phyloP scores from a whole-genome alignment of 1,140 invertebrate genomes.

The Macrosteles quadrilineatus region DNA sequence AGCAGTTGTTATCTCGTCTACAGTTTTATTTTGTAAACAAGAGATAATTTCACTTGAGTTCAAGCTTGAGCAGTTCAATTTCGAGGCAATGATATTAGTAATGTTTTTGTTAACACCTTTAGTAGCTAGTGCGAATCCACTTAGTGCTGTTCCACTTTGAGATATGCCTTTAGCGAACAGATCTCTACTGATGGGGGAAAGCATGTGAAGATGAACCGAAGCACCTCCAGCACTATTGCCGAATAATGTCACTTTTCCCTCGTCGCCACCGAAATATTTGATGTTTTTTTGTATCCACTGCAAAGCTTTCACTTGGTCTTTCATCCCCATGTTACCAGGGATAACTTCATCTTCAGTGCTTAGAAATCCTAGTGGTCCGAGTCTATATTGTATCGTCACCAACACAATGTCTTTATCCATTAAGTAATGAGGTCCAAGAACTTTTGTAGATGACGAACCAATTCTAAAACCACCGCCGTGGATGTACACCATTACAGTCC shows the following conservation, averaged over 20 bases:
- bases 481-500: constrained; percentile 64
- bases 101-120: neutral
- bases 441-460: neutral
- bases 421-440: neutral
- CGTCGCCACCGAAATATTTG: constrained; percentile 7
- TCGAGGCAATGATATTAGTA: neutral
- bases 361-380: constrained; percentile 79
- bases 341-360: constrained; percentile 4
- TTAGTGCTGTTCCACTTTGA: constrained; percentile 43
- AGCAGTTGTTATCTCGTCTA: neutral
- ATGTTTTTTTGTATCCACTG: constrained; percentile 23
- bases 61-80: neutral
- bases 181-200: constrained; percentile 1
- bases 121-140: neutral
- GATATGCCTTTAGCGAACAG: constrained; percentile 27
- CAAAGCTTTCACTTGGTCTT: constrained; percentile 30
- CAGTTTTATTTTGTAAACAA: neutral
- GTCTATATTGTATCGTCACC: constrained; percentile 94
- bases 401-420: constrained; percentile 73
- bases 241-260: constrained; percentile 15
- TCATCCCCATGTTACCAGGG: constrained; percentile 28
- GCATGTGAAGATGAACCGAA: constrained; percentile 9
- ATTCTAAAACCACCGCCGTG: constrained; percentile 55
- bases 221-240: constrained; percentile 9
- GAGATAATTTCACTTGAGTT: neutral